Evolutionary conservation across 2,113 vertebrate genomes (phyloP), one percentile per base, ranked within the genome.

Genomic region (Myiozetetes cayanensis): DNA sequence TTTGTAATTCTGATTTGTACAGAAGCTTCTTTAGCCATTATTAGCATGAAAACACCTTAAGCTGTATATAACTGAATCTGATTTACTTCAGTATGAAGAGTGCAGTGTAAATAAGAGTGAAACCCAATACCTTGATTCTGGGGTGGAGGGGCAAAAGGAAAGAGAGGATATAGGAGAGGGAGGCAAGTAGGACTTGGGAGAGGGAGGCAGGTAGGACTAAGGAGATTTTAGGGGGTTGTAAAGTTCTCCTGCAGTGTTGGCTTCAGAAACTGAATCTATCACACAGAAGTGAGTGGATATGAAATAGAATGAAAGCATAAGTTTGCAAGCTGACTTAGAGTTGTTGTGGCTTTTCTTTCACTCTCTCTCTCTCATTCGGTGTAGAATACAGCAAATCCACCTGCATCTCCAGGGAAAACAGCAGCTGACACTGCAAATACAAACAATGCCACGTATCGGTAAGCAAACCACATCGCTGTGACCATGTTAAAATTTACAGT

Each of bases 391-490:
- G 55, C 96, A 90, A 97, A 94, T 74, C 87, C 91, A 55, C 94
- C 98, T 68, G n/a, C 75, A 27, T 98, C 97, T 86, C 98, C 98
- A 80, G 97, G 65, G 59, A 98, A 98, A 81, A 39, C 97, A 96
- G 35, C 79, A 47, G 77, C 49, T 65, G 98, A 98, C 33, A 28
- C 82, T 74, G 93, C 46, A 70, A 97, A 63, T 53, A 83, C 74
- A 89, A 98, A 89, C 70, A 97, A 35, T 50, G 21, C 62, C 8
- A 41, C 92, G 1, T 97, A 97, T 33, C 96, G 98, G 98, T 98
- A 81, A 98, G 97, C 50, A 79, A 86, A 77, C 10, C 21, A 30
- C 31, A 23, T 84, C 33, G 3, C n/a, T 74, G 20, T 75, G 39
- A 23, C 39, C 0, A 0, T n/a, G n/a, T 41, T 49, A 59, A 93